Evolutionary conservation across 1,140 invertebrate genomes (phyloP).

Genomic region (Scaptomyza montana): DNA sequence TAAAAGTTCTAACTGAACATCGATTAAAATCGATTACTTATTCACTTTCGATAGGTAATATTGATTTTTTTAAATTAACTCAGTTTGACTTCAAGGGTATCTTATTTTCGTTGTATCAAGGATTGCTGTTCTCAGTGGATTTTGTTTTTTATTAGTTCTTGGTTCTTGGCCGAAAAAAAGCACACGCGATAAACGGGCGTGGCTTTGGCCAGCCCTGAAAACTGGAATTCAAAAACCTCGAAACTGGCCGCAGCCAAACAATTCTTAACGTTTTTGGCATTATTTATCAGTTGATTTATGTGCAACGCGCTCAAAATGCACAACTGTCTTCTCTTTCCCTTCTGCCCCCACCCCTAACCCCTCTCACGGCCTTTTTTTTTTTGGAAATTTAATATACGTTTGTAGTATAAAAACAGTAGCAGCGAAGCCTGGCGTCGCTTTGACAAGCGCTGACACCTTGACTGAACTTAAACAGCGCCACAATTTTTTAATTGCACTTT

Average conservation of each 20-base stretch:
- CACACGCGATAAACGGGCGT: conserved; percentile 74
- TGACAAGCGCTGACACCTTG: conserved; percentile 79
- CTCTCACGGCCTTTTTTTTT: conserved; percentile 12
- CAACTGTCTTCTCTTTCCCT: conserved; percentile 11
- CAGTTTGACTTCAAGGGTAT: neutral
- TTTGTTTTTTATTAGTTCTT: neutral
- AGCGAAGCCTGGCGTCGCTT: conserved; percentile 10
- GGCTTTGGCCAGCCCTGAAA: conserved; percentile 43
- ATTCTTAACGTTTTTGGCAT: conserved; percentile 57
- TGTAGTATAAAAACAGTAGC: conserved; percentile 67
- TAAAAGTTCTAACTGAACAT: too few relatives aligned
- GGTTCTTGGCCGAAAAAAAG: neutral
- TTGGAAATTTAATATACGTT: conserved; percentile 74
- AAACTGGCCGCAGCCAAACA: conserved; percentile 25
- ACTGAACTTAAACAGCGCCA: conserved; percentile 70
- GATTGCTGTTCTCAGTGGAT: neutral
- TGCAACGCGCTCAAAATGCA: conserved; percentile 38
- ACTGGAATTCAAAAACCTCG: neutral
- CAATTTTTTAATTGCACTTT: conserved; percentile 75
- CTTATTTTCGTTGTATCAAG: neutral
- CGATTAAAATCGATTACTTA: too few relatives aligned
- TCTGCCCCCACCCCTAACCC: too few relatives aligned
- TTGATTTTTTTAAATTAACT: neutral
- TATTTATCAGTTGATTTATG: conserved; percentile 70
- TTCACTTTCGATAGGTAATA: neutral